Conservation (phyloP, 2,888 invertebrate species). For the Hymenopus coronatus region DNA sequence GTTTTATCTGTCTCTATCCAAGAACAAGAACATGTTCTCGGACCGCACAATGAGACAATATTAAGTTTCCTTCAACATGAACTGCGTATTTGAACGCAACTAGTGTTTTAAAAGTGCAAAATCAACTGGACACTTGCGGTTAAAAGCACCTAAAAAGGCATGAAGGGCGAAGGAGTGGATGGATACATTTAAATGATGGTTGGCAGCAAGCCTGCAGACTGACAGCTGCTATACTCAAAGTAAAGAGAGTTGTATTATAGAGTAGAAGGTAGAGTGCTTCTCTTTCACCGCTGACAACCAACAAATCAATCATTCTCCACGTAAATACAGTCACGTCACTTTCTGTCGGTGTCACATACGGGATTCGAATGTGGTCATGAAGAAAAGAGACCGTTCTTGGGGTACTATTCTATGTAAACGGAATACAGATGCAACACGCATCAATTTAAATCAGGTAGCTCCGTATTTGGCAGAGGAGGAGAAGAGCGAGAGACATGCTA, state of each 20-base stretch:
- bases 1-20: not conserved
- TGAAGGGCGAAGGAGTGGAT: not conserved
- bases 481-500: not conserved
- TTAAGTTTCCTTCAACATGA: not conserved
- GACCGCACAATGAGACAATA: not conserved
- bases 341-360: not conserved
- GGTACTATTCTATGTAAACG: not conserved
- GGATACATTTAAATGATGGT: not conserved
- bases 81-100: not conserved
- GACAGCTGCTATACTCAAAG: not conserved
- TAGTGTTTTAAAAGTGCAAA: not conserved
- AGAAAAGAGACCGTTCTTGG: not conserved
- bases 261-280: not conserved
- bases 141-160: not conserved
- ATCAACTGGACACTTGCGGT: not conserved
- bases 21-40: not conserved
- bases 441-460: not conserved
- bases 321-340: not conserved
- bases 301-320: not conserved
- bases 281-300: not conserved
- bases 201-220: not conserved
- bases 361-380: not conserved
- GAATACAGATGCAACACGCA: not conserved
- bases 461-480: not conserved
- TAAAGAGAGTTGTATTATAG: not conserved